Evolutionary conservation across 1,140 invertebrate species (phyloP), one percentile per base, ranked within the genome.

Genomic region (Solenopsis invicta): DNA sequence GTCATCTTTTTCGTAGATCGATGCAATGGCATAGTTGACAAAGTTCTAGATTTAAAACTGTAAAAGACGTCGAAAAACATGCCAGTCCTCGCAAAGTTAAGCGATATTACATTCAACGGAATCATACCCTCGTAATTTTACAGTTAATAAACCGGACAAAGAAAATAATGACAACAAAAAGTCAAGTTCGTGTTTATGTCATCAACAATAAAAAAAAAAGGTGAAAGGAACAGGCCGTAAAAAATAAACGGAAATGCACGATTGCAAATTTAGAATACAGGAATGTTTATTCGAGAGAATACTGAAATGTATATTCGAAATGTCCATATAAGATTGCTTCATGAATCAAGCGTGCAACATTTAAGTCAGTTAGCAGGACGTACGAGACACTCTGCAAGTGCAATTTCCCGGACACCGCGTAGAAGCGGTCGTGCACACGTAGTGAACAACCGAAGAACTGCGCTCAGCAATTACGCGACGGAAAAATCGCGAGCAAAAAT

Each of bases 401-500:
- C 8, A 18, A 72, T 34, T 72, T 59, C 45, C 18, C n/a, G 21
- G 18, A 82, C 67, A 82, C 77, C 54, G 21, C 10, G 12, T 72
- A 82, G 67, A 61, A 29, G 12, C 78, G 29, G n/a, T 50, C 52
- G 75, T 72, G 56, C 81, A 45, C 82, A 62, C 61, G 50, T n/a
- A 52, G 48, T 74, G 72, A 85, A 88, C 87, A 61, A 48, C 34
- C 69, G 61, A 41, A 61, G 71, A 77, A 64, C 64, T 69, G 62
- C 72, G 85, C 71, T 61, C 85, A 66, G 62, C 88, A 87, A 90
- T 89, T 89, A 89, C 88, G 88, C 66, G 80, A 66, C 54, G 80
- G 86, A 86, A 90, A 91, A 91, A 91, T 91, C 87, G 87, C 87
- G 75, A 86, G 87, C 75, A 80, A 90, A 91, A 90, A 90, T 91